These are phyloP conservation scores for Alethe diademata DNA, from an alignment of 2,113 vertebrate genomes.

Conservation along the genomic window DNA sequence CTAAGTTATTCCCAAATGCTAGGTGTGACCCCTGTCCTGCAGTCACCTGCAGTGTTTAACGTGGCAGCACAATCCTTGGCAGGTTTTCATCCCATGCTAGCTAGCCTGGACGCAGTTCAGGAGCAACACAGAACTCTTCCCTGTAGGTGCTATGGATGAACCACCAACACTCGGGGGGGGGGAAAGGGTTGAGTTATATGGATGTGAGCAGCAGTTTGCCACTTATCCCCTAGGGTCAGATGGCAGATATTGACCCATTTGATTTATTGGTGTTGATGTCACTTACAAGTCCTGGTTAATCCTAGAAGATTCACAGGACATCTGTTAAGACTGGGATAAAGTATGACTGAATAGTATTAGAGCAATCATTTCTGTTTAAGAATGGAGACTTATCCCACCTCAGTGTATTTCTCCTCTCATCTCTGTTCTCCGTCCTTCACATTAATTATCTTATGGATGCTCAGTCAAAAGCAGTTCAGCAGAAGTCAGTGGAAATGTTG, in stretches of 20 bases:
- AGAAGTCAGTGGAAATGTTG: neutral
- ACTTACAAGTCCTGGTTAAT: neutral
- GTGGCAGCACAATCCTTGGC: neutral
- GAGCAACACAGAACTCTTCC: neutral
- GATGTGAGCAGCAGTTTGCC: neutral
- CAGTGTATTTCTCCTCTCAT: neutral
- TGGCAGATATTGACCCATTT: neutral
- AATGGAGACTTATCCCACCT: neutral
- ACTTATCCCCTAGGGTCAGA: neutral
- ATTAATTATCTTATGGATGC: neutral
- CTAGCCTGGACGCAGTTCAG: neutral
- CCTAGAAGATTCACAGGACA: neutral
- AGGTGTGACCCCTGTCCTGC: neutral
- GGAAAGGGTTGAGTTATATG: neutral
- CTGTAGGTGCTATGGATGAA: neutral
- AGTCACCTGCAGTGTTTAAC: neutral
- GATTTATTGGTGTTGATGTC: neutral
- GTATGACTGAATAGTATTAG: neutral
- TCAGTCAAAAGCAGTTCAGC: neutral
- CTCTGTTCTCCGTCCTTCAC: neutral
- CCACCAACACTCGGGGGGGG: accelerated
- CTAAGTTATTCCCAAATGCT: neutral
- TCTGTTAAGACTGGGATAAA: neutral
- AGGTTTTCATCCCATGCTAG: neutral
- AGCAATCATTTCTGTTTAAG: neutral